These are phyloP conservation scores for Nothoprocta pentlandii DNA, from an alignment of 2,113 vertebrate genomes.

Conservation along the genomic window DNA sequence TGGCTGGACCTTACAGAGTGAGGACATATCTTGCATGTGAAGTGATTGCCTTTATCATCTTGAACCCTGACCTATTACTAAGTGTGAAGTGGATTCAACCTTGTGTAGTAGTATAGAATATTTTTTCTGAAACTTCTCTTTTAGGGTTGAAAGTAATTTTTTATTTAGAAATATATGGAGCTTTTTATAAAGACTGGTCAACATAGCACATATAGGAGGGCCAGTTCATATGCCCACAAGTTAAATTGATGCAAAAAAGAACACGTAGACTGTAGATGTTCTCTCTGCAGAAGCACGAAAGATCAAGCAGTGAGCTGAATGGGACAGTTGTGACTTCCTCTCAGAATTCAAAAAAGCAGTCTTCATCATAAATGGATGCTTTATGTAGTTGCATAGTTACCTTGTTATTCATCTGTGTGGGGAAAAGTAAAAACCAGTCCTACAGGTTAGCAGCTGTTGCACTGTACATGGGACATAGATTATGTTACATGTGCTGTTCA, in stretches of 20 bases:
- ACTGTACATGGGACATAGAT: constrained; percentile 39
- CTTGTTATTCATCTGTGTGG: background rate
- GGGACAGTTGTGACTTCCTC: background rate
- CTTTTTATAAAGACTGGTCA: background rate
- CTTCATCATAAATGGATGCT: background rate
- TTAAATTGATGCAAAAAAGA: background rate
- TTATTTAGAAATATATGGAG: background rate
- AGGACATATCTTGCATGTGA: background rate
- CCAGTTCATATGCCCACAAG: background rate
- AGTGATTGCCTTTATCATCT: background rate
- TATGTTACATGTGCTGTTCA: constrained; percentile 62
- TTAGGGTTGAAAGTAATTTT: background rate
- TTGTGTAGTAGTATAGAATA: background rate
- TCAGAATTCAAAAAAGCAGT: background rate
- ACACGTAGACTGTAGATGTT: background rate
- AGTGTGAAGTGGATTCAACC: background rate
- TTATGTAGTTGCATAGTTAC: background rate
- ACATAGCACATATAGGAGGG: fast-evolving
- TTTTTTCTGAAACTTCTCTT: background rate
- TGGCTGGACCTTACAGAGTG: background rate
- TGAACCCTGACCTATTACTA: background rate
- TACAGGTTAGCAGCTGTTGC: constrained; percentile 30
- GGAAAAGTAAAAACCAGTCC: background rate
- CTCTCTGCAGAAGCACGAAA: background rate
- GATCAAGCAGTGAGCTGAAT: background rate